phyloP scores from a whole-genome alignment of 2,888 invertebrate genomes.

The Zygogramma bicolorata region DNA sequence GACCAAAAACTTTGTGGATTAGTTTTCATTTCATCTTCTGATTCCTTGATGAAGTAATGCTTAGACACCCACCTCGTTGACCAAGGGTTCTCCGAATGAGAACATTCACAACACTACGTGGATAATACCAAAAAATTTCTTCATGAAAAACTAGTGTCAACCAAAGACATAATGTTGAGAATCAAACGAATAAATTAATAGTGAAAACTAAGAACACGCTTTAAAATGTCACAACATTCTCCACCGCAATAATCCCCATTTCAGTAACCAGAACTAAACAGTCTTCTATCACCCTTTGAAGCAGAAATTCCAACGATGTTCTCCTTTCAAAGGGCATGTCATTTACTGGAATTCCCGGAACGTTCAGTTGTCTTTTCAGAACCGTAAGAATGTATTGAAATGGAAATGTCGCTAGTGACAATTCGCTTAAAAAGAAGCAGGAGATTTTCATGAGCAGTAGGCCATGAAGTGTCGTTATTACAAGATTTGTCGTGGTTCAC shows the following conservation, averaged over 20 bases:
- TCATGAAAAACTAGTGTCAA: too few species aligned
- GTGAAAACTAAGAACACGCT: not conserved
- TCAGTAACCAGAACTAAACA: not conserved
- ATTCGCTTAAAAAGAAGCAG: not conserved
- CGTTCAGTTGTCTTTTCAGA: slow-evolving; percentile 6
- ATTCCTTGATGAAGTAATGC: too few species aligned
- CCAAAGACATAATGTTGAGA: too few species aligned
- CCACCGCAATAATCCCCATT: not conserved
- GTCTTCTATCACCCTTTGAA: not conserved
- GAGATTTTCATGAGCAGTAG: slow-evolving; percentile 2
- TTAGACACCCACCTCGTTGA: too few species aligned
- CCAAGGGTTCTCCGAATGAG: too few species aligned
- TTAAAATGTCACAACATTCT: not conserved
- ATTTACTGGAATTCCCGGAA: not conserved
- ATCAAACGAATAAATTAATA: not conserved
- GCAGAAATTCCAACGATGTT: not conserved
- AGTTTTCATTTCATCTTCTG: too few species aligned
- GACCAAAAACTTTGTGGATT: too few species aligned
- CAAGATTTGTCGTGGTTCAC: slow-evolving; percentile 6
- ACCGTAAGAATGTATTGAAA: slow-evolving; percentile 1
- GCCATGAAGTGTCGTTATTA: slow-evolving; percentile 9
- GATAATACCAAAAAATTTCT: too few species aligned
- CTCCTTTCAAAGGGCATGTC: slow-evolving; percentile 6
- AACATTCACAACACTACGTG: too few species aligned
- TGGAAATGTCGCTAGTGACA: slow-evolving; percentile 1